These are phyloP conservation scores for Eupithecia vulgata DNA, from an alignment of 2,888 invertebrate species.

Conservation along the genomic window DNA sequence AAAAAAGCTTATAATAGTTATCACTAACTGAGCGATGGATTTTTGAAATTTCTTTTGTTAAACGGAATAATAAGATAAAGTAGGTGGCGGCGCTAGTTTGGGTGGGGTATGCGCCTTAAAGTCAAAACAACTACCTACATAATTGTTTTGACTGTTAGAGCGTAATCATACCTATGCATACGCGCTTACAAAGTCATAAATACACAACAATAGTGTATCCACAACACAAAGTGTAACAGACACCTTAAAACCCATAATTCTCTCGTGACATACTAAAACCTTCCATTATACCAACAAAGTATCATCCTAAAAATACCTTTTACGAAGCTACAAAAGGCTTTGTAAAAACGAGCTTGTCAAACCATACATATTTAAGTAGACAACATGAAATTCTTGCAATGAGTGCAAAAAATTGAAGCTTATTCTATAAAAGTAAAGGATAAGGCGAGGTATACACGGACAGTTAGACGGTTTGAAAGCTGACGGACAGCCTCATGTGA, in stretches of 20 bases:
- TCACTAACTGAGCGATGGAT: too few species aligned
- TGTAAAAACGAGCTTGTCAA: constrained; percentile 38
- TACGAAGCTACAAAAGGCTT: constrained; percentile 36
- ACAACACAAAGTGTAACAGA: constrained; percentile 25
- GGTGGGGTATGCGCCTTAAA: too few species aligned
- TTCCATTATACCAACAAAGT: constrained; percentile 34
- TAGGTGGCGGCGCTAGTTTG: too few species aligned
- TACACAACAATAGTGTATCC: constrained; percentile 8
- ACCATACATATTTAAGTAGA: constrained; percentile 41
- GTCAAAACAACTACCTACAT: too few species aligned
- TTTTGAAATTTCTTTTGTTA: too few species aligned
- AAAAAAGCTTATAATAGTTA: too few species aligned
- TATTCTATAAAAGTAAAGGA: constrained; percentile 26
- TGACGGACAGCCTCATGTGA: constrained; percentile 6
- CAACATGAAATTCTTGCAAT: constrained; percentile 39
- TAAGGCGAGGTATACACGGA: constrained; percentile 17
- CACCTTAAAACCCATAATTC: constrained; percentile 29
- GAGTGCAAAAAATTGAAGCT: constrained; percentile 36
- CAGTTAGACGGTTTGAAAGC: constrained; percentile 4
- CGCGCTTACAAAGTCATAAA: constrained; percentile 3
- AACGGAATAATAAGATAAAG: too few species aligned
- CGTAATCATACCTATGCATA: not conserved
- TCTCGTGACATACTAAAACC: constrained; percentile 30
- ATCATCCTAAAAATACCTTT: constrained; percentile 39
- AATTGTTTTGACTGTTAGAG: too few species aligned